Base-by-base conservation (phyloP, 2,888 invertebrate genomes). In the Cheilosia impressa region DNA sequence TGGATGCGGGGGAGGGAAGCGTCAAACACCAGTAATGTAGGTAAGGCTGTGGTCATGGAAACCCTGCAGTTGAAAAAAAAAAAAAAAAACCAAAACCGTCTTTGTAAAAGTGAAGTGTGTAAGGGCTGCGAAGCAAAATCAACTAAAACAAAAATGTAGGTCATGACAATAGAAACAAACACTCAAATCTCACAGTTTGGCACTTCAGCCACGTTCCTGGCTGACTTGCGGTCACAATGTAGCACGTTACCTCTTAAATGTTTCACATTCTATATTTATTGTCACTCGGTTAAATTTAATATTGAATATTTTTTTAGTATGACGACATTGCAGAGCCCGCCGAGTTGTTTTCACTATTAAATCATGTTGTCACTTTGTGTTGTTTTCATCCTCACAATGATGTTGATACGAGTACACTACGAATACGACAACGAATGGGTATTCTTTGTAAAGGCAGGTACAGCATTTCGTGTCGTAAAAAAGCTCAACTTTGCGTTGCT, bases 21-120 rank as follows among this genome's bases (percentile, higher is more conserved):
- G 24, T 22, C 9, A 24, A 50, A 43, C 22, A 15, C 34, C 31
- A 31, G 38, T 53, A 53, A 24, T 66, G 24, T 53, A 66, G 38
- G 53, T 66, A 47, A 27, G 38, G 41, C 50, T 50, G 68, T 77
- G 38, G 58, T 58, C 66, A 60, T 77, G 45, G 77, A 45, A 60
- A 77, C 69, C 17, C n/a, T 62, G 68, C 68, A 60, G 52, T 19
- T 41, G 27, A 2, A 34, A 60, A 34, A 68, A 13, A 41, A 4
- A 6, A 38, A 47, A 52, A 53, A 27, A 27, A 27, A 27, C 27
- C 17, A 66, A 76, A 22, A 52, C 2, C 6, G n/a, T 31, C 17
- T 53, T 5, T 4, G 38, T 24, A 52, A 52, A 19, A 41, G 53
- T n/a, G 7, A 43, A 24, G 27, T 43, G 43, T 55, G 10, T 38